Percentiles rank a stretch among this genome's conserved stretches.
Evolutionary conservation across 2,797 vertebrate genomes (phyloP).

Genomic region (Rhincodon typus): DNA sequence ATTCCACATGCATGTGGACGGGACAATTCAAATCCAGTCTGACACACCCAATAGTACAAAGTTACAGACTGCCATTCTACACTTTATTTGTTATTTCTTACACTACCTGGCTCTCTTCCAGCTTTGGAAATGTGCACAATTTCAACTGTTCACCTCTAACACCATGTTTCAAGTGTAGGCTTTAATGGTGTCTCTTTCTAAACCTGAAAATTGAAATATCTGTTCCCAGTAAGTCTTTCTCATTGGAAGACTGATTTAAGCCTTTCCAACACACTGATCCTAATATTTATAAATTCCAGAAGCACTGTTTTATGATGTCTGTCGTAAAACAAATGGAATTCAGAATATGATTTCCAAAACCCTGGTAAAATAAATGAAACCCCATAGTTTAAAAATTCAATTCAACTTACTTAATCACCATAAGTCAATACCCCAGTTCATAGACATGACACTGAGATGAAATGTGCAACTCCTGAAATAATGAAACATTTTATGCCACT

Average conservation of each 20-base stretch:
- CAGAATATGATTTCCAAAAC: background rate
- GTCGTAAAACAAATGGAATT: background rate
- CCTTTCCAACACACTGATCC: background rate
- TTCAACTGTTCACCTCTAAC: too few species aligned
- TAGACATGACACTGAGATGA: too few species aligned
- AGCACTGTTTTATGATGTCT: background rate
- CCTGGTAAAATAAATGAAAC: background rate
- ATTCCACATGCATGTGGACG: too few species aligned
- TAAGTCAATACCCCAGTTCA: background rate
- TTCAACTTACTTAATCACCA: background rate
- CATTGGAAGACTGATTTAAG: background rate
- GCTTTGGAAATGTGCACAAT: too few species aligned
- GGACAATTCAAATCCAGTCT: too few species aligned
- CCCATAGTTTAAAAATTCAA: background rate
- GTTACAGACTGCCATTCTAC: too few species aligned
- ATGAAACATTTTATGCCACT: background rate
- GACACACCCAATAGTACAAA: too few species aligned
- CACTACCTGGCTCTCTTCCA: too few species aligned
- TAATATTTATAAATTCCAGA: background rate
- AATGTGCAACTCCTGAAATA: too few species aligned
- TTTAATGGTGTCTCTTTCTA: background rate
- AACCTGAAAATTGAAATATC: background rate
- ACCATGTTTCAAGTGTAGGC: too few species aligned
- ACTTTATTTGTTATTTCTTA: too few species aligned
- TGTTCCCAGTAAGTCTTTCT: background rate